phyloP scores from a whole-genome alignment of 2,888 invertebrate genomes.

The Drosophila incognita region DNA sequence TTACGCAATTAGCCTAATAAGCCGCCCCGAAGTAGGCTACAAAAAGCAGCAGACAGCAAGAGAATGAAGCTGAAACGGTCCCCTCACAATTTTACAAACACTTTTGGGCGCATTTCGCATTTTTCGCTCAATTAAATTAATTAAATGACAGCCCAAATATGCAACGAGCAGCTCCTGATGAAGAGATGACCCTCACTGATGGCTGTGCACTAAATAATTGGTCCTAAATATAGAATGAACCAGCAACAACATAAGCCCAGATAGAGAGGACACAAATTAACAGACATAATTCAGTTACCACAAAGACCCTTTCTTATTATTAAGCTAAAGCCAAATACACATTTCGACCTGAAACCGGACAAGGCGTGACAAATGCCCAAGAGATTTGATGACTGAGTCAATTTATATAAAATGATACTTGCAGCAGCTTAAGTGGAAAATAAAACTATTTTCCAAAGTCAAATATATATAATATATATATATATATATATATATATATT shows the following conservation, averaged over 20 bases:
- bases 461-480: too few species aligned
- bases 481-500: too few species aligned
- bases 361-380: background rate
- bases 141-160: conserved; percentile 65
- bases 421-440: background rate
- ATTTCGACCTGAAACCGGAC: background rate
- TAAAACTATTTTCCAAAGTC: background rate
- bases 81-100: conserved; percentile 54
- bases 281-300: background rate
- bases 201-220: conserved; percentile 8
- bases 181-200: conserved; percentile 39
- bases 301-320: conserved; percentile 5
- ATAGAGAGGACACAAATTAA: background rate
- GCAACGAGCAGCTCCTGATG: conserved; percentile 31
- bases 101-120: conserved; percentile 68
- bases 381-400: background rate
- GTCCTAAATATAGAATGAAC: conserved; percentile 1
- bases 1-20: conserved; percentile 80
- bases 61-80: conserved; percentile 17
- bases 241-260: conserved; percentile 1
- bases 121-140: conserved; percentile 76
- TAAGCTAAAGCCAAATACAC: background rate
- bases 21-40: conserved; percentile 58
- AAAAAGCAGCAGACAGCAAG: conserved; percentile 22
- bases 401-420: background rate